phyloP scores from a whole-genome alignment of 1,140 invertebrate genomes.

The Contarinia nasturtii region DNA sequence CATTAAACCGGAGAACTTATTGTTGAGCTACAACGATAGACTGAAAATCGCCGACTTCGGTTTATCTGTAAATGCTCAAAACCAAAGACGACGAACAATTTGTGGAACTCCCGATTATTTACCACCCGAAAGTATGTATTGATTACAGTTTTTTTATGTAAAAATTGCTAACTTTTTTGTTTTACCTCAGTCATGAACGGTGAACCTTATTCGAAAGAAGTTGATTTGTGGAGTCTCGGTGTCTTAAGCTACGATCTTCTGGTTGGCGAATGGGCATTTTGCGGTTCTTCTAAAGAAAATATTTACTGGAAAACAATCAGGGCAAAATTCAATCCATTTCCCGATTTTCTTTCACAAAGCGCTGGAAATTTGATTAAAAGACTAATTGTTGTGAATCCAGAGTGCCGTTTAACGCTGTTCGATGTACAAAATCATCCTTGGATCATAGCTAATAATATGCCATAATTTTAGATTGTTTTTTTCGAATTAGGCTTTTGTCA shows the following conservation, averaged over 20 bases:
- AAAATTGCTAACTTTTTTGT: too few relatives aligned
- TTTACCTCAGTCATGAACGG: slow-evolving; percentile 28
- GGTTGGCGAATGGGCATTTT: slow-evolving; percentile 83
- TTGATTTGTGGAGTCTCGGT: slow-evolving; percentile 87
- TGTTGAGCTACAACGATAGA: slow-evolving; percentile 66
- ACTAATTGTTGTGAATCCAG: slow-evolving; percentile 54
- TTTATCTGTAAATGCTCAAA: slow-evolving; percentile 90
- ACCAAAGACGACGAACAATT: slow-evolving; percentile 73
- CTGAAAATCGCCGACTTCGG: slow-evolving; percentile 95
- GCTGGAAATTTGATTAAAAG: slow-evolving; percentile 70
- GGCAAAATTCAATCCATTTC: slow-evolving; percentile 63
- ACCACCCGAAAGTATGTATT: slow-evolving; percentile 67
- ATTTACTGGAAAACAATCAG: slow-evolving; percentile 70
- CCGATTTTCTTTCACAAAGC: slow-evolving; percentile 55
- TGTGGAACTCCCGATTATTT: slow-evolving; percentile 93
- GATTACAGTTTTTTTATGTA: not conserved
- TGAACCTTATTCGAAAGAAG: slow-evolving; percentile 60
- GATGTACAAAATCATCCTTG: slow-evolving; percentile 58
- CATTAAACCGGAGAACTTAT: slow-evolving; percentile 79
- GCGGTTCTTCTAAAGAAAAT: slow-evolving; percentile 38
- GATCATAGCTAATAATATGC: slow-evolving; percentile 32
- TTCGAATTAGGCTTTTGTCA: too few relatives aligned
- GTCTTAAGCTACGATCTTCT: slow-evolving; percentile 82
- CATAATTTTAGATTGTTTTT: too few relatives aligned
- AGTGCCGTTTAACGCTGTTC: slow-evolving; percentile 43